Conservation (phyloP, 2,113 vertebrate species). For the Rhinichthys klamathensis region DNA sequence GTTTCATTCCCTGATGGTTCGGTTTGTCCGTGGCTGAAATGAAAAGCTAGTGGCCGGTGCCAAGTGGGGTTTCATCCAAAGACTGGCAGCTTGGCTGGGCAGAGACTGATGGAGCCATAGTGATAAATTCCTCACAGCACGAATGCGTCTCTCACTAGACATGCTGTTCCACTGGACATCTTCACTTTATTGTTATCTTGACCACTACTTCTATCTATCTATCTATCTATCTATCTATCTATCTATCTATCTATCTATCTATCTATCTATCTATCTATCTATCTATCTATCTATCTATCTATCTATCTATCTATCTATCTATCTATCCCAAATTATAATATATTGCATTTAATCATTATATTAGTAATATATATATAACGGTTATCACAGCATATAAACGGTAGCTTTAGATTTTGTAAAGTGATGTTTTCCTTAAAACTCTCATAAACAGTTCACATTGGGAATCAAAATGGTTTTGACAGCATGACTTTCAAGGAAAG, state of each 20-base stretch:
- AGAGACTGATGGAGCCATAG: slow-evolving; percentile 49
- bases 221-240: too few species aligned
- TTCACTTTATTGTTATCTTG: slow-evolving; percentile 54
- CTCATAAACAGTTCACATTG: slow-evolving; percentile 21
- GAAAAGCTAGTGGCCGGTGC: slow-evolving; percentile 54
- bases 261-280: too few species aligned
- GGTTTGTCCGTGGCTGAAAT: slow-evolving; percentile 53
- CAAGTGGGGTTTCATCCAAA: slow-evolving; percentile 64
- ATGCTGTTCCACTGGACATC: slow-evolving; percentile 52
- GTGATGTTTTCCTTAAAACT: slow-evolving; percentile 20
- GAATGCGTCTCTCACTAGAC: slow-evolving; percentile 56
- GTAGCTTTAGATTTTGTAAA: background rate
- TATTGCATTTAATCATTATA: background rate
- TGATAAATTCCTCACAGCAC: slow-evolving; percentile 63
- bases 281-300: too few species aligned
- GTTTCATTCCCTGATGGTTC: slow-evolving; percentile 42
- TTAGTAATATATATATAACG: background rate
- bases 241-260: too few species aligned
- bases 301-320: too few species aligned
- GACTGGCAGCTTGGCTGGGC: slow-evolving; percentile 58
- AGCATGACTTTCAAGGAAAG: slow-evolving; percentile 40
- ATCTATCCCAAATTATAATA: too few species aligned
- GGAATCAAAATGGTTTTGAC: slow-evolving; percentile 44
- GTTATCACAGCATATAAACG: background rate
- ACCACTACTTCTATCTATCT: slow-evolving; percentile 7